Evolutionary conservation across 2,113 vertebrate genomes (phyloP).

Genomic region (Ophthalmolycus amberensis): DNA sequence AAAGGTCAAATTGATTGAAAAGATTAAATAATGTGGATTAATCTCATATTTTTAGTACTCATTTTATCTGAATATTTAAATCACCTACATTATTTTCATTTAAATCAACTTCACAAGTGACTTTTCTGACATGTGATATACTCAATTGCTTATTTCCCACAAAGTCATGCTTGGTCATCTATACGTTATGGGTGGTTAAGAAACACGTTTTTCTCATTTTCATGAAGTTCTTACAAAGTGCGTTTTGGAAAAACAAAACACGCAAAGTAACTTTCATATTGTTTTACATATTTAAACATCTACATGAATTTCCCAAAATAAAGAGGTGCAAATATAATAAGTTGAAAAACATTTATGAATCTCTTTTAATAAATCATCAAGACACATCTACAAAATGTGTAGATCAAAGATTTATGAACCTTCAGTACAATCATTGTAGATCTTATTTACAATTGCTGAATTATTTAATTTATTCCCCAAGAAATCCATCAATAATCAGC

Average conservation of each 20-base stretch:
- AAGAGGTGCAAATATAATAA: not conserved
- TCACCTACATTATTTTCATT: no score
- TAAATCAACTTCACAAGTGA: not conserved
- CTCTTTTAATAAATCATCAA: slow-evolving; percentile 85
- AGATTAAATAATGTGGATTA: no score
- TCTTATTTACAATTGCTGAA: slow-evolving; percentile 85
- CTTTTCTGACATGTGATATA: not conserved
- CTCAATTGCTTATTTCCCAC: not conserved
- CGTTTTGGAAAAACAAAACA: not conserved
- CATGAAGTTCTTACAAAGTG: not conserved
- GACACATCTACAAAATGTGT: slow-evolving; percentile 84
- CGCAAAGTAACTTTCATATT: not conserved
- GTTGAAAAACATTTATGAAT: slow-evolving; percentile 61
- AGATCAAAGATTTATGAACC: slow-evolving; percentile 84
- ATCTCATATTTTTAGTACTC: no score
- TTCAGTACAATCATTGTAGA: slow-evolving; percentile 84
- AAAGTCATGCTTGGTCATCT: not conserved
- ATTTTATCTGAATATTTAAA: no score
- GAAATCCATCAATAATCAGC: slow-evolving; percentile 57
- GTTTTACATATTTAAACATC: not conserved
- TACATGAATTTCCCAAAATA: not conserved
- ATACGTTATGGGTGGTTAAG: not conserved
- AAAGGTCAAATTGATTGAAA: no score
- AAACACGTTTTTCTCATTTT: no score
- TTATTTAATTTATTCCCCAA: slow-evolving; percentile 67